phyloP scores from a whole-genome alignment of 2,113 vertebrate species.

The Eptesicus fuscus region DNA sequence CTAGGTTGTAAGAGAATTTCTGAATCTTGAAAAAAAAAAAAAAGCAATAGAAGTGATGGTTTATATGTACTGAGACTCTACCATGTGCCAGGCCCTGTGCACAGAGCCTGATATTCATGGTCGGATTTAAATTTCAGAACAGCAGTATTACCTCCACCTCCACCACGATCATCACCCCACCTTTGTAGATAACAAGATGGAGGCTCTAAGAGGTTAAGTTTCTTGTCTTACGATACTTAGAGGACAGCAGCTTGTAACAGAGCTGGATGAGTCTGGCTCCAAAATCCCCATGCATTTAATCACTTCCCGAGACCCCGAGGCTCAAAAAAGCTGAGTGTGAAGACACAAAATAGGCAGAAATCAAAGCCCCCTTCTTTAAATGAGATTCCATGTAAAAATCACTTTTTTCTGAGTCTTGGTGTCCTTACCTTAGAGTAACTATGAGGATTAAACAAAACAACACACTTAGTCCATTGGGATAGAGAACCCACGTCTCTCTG shows the following conservation, averaged over 20 bases:
- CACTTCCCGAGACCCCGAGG: neutral
- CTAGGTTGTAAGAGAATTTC: neutral
- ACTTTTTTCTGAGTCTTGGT: neutral
- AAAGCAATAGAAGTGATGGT: neutral
- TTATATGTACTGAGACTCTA: neutral
- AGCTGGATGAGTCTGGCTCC: neutral
- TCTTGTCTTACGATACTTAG: neutral
- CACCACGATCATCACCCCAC: fast-evolving
- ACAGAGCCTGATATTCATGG: neutral
- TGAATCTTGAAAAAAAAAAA: neutral
- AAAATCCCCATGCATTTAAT: neutral
- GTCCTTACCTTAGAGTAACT: neutral
- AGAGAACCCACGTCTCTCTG: neutral
- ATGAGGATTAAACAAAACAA: neutral
- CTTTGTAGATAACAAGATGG: neutral
- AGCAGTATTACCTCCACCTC: neutral
- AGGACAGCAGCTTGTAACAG: neutral
- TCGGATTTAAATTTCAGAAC: neutral
- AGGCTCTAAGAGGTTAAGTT: neutral
- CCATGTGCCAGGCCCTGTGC: neutral
- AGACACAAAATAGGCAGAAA: neutral
- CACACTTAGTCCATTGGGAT: neutral
- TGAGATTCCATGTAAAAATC: too few species aligned
- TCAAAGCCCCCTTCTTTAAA: neutral
- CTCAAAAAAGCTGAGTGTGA: neutral